phyloP scores from a whole-genome alignment of 2,797 vertebrate species.

The Phoxinus dragarum region DNA sequence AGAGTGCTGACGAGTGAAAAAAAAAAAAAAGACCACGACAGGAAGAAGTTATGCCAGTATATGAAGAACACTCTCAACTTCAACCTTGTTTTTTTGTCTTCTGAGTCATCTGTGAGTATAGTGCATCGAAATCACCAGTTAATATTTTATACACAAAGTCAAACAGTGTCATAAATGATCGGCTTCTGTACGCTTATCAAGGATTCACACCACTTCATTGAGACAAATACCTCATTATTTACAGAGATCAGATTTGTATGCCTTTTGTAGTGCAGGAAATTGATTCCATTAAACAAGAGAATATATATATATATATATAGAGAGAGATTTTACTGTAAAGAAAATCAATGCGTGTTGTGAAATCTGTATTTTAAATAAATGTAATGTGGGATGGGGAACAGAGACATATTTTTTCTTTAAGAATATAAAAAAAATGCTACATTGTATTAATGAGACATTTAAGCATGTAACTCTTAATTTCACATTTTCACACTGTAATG shows the following conservation, averaged over 20 bases:
- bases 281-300: slow-evolving; percentile 56
- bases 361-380: slow-evolving; percentile 60
- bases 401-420: slow-evolving; percentile 37
- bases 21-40: slow-evolving; percentile 41
- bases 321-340: slow-evolving; percentile 66
- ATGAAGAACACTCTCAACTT: background rate
- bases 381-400: slow-evolving; percentile 35
- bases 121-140: background rate
- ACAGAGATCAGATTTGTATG: slow-evolving; percentile 55
- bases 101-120: slow-evolving; percentile 26
- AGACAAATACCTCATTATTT: slow-evolving; percentile 56
- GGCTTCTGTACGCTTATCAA: slow-evolving; percentile 38
- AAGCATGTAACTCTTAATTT: slow-evolving; percentile 42
- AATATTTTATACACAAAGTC: slow-evolving; percentile 5
- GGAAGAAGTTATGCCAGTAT: background rate
- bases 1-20: slow-evolving; percentile 80
- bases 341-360: slow-evolving; percentile 56
- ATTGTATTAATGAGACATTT: slow-evolving; percentile 33
- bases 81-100: slow-evolving; percentile 35
- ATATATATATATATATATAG: slow-evolving; percentile 57
- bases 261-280: slow-evolving; percentile 63
- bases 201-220: slow-evolving; percentile 34
- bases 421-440: slow-evolving; percentile 29
- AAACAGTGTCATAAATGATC: slow-evolving; percentile 23
- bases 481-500: slow-evolving; percentile 27